A percentile compares a stretch with the other conserved stretches of the same genome.
Conservation (phyloP, 2,797 vertebrate genomes). For the Scomberomorus guttatus region DNA sequence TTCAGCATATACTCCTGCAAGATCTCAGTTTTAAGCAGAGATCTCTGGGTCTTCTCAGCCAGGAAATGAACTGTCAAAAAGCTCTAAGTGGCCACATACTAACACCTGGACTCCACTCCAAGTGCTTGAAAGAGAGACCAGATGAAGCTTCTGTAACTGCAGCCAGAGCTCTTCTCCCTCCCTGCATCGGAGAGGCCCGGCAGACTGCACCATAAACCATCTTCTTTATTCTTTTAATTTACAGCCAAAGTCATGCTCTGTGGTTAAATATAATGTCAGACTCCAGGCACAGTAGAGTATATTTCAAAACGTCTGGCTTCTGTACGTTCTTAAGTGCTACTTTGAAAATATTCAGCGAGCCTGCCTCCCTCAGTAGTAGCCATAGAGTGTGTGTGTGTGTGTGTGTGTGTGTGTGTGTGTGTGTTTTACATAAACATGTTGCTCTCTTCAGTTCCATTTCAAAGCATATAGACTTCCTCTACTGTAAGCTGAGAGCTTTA, state of each 20-base stretch:
- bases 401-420: background rate
- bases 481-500: slow-evolving; percentile 7
- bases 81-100: slow-evolving; percentile 68
- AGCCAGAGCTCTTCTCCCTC: slow-evolving; percentile 46
- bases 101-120: slow-evolving; percentile 61
- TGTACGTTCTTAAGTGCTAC: slow-evolving; percentile 69
- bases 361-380: slow-evolving; percentile 34
- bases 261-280: slow-evolving; percentile 76
- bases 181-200: slow-evolving; percentile 19
- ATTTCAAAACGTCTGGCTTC: slow-evolving; percentile 78
- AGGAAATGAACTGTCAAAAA: slow-evolving; percentile 77
- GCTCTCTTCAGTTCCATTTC: slow-evolving; percentile 37
- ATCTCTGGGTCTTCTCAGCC: slow-evolving; percentile 73
- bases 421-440: slow-evolving; percentile 44
- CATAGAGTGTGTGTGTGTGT: background rate
- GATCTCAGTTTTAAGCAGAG: slow-evolving; percentile 60
- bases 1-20: slow-evolving; percentile 39
- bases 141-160: slow-evolving; percentile 44
- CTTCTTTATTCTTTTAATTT: slow-evolving; percentile 75
- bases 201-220: slow-evolving; percentile 63
- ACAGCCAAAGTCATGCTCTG: slow-evolving; percentile 73
- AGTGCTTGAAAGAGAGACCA: slow-evolving; percentile 49
- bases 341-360: slow-evolving; percentile 64
- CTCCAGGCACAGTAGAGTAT: slow-evolving; percentile 65
- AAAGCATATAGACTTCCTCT: slow-evolving; percentile 18